Evolutionary conservation across 2,888 invertebrate species (phyloP), one percentile per base, ranked within the genome.

Genomic region (Temnothorax unifasciatus): DNA sequence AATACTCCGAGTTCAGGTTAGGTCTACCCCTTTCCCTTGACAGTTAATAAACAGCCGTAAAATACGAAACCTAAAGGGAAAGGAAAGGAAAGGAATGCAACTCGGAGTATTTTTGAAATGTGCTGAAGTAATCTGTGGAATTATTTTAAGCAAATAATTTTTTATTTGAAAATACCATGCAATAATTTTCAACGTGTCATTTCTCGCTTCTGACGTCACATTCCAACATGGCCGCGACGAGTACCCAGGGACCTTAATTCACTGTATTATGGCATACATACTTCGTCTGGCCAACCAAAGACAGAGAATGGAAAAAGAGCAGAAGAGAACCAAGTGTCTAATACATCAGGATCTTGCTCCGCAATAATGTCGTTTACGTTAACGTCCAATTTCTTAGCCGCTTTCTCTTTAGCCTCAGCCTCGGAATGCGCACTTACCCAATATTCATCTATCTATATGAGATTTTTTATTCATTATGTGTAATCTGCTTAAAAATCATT

Each of bases 261-360:
- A 34, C 4, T 68, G 0, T n/a, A 15, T 15, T 59, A 8, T 8
- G 29, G 1, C 88, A 93, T 93, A 92, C 96, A 61, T 92, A 95
- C 97, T 85, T 97, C 94, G 85, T 99, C 97, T 0, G 99, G 99
- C 99, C 99, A 99, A 13, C 99, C 99, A 94, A 99, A 98, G 59
- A 98, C 97, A 0, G 99, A 98, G 95, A 99, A 99, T 0, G 99
- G 99, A 94, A 99, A 99, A 61, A 99, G 96, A 0, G 97, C 99
- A 0, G 99, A 98, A 0, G 99, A 99, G 96, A 99, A 99, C 99
- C 99, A 99, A 0, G 99, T 99, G 94, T 99, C 99, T 86, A 99
- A 95, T 0, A 99, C 99, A 95, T 99, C 99, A 63, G 98, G 98
- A 94, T 99, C 99, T 94, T 98, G 97, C 73, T 95, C 94, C 13